Conservation (phyloP, 1,140 invertebrate species). For the Drosophila mojavensis region DNA sequence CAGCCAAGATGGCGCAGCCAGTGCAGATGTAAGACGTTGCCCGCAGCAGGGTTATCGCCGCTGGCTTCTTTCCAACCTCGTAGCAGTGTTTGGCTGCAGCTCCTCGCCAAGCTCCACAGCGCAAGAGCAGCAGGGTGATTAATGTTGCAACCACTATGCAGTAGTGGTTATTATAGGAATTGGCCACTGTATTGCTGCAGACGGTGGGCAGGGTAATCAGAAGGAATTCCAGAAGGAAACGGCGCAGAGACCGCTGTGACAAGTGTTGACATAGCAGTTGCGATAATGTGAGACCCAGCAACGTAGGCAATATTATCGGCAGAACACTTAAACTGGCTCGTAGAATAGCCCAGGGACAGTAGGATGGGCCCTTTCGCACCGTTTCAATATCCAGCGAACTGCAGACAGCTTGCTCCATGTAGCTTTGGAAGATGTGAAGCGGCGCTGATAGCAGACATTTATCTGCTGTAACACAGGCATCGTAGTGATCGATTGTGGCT, state of each 20-base stretch:
- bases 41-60: conserved; percentile 85
- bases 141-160: not conserved
- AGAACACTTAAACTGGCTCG: conserved; percentile 39
- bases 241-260: conserved; percentile 18
- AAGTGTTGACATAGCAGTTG: conserved; percentile 42
- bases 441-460: conserved; percentile 25
- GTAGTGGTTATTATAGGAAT: conserved; percentile 22
- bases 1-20: conserved; percentile 93
- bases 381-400: conserved; percentile 1
- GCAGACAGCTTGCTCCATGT: conserved; percentile 8
- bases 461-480: conserved; percentile 11
- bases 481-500: conserved; percentile 6
- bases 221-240: conserved; percentile 64
- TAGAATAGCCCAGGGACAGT: conserved; percentile 29
- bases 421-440: conserved; percentile 36
- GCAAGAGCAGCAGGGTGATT: conserved; percentile 12
- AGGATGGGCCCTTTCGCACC: not conserved
- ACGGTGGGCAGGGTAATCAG: conserved; percentile 56
- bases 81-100: conserved; percentile 2
- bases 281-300: conserved; percentile 52
- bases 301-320: conserved; percentile 24
- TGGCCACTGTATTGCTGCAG: conserved; percentile 38
- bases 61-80: conserved; percentile 54
- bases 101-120: not conserved
- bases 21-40: conserved; percentile 90